Evolutionary conservation across 2,113 vertebrate genomes (phyloP), one percentile per base, ranked within the genome.

Genomic region (Rhegmatorhina hoffmannsi): DNA sequence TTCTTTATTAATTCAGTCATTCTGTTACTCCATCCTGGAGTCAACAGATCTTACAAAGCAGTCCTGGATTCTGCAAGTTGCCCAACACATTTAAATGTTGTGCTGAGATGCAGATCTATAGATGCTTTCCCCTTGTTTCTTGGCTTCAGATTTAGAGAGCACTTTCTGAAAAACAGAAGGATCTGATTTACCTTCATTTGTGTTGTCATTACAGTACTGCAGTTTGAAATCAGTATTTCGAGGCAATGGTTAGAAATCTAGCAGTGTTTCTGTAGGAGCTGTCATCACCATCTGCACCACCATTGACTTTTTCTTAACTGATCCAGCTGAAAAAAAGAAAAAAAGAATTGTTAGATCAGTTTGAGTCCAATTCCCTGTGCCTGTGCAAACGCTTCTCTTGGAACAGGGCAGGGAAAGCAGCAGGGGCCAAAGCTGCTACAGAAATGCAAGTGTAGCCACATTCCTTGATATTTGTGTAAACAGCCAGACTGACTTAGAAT

Each of bases 381-480:
- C 78, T 96, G 90, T 34, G 60, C 83, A 87, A 90, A 90, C 6
- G 21, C 79, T 67, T 74, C 92, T 89, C 83, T 29, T 96, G 94
- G 95, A 94, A 90, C 43, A 17, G 77, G 64, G 92, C 59, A 78
- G 69, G 50, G 88, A 89, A 81, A 89, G 72, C 95, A 95, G 92
- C 95, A 81, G 95, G 86, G 55, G 92, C 87, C 31, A 25, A 63
- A 90, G 94, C 92, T 94, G 94, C 95, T 84, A 76, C 68, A 93
- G 76, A 89, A 96, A 94, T 11, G 2, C 72, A 84, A 95, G 83
- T 63, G 73, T 8, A 95, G 52, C 79, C 89, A 81, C 82, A 78
- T 94, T 94, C 92, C 80, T 89, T 36, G 50, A 77, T 59, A 93
- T 70, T 77, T 69, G 90, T 63, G 47, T 43, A 87, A 80, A 43